Conservation (phyloP, 2,888 invertebrate genomes). For the Psylliodes chrysocephalus region DNA sequence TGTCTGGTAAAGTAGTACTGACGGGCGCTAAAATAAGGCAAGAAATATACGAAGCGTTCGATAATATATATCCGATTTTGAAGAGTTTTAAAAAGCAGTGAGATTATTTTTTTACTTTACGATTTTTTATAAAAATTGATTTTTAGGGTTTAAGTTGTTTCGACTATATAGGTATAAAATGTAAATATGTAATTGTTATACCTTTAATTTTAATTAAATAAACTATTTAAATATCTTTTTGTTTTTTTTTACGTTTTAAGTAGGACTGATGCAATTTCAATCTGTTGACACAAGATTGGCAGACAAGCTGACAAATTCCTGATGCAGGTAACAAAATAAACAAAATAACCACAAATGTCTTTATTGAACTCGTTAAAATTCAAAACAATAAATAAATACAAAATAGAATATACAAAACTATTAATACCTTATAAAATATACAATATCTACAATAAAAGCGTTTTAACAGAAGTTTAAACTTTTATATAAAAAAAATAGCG, state of each 20-base stretch:
- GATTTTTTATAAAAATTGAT: slow-evolving; percentile 6
- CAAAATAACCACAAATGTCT: not conserved
- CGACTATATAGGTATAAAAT: not conserved
- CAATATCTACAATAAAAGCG: slow-evolving; percentile 1
- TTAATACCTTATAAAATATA: slow-evolving; percentile 7
- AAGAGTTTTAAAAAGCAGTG: slow-evolving; percentile 69
- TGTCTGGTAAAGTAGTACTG: slow-evolving; percentile 85
- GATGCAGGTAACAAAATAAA: no score
- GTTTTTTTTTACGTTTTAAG: no score
- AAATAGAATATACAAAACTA: not conserved
- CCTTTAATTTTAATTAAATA: not conserved
- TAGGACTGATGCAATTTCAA: no score
- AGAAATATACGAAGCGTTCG: slow-evolving; percentile 81
- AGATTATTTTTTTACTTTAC: not conserved
- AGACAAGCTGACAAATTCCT: no score
- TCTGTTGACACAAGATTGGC: no score
- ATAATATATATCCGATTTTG: slow-evolving; percentile 81
- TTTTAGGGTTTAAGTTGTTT: not conserved
- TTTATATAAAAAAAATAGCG: not conserved
- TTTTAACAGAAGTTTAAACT: slow-evolving; percentile 11
- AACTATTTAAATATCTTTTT: no score
- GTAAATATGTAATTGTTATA: not conserved
- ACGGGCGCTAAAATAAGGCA: slow-evolving; percentile 82
- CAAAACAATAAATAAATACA: slow-evolving; percentile 2
- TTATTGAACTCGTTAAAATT: not conserved